These are phyloP conservation scores for Charadrius vociferus DNA, from an alignment of 2,113 vertebrate species.

Conservation along the genomic window DNA sequence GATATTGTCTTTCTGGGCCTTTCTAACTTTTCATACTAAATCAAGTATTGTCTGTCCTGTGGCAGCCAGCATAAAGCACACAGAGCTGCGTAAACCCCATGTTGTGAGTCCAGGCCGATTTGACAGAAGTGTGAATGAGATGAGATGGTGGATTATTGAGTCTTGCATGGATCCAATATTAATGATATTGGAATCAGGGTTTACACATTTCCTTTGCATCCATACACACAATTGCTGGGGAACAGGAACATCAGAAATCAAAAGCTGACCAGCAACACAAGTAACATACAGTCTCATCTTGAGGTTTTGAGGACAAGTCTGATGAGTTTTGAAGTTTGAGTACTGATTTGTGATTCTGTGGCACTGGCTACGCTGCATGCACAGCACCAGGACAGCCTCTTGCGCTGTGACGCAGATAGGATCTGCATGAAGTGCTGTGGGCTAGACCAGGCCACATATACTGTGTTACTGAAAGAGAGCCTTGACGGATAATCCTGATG, in stretches of 20 bases:
- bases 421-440: neutral
- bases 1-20: neutral
- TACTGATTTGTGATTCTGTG: neutral
- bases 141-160: neutral
- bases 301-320: neutral
- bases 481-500: neutral
- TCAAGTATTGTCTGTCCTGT: neutral
- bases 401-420: neutral
- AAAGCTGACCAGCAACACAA: neutral
- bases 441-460: neutral
- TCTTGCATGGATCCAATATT: neutral
- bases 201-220: neutral
- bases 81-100: neutral
- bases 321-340: neutral
- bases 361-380: neutral
- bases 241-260: neutral
- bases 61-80: neutral
- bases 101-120: neutral
- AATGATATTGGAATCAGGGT: neutral
- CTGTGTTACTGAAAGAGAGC: neutral
- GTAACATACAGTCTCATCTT: too few species aligned
- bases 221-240: neutral
- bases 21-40: neutral
- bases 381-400: too few species aligned
- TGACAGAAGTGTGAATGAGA: neutral